A percentile compares a stretch with the other conserved stretches of the same genome.
Conservation (phyloP, 92 coral and sea anemone genomes). For the Siderastrea radians region DNA sequence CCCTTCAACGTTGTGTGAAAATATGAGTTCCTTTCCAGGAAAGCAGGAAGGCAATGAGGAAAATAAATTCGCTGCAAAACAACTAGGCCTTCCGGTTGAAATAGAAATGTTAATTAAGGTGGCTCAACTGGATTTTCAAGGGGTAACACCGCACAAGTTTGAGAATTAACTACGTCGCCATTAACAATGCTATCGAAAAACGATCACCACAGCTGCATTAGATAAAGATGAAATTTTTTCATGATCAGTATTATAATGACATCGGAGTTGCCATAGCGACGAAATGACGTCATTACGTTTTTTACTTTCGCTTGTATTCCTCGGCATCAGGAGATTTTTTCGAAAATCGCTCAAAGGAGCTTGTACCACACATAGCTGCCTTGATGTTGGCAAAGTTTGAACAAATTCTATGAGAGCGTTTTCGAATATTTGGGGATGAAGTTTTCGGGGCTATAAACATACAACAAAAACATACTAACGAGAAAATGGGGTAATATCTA, state of each 20-base stretch:
- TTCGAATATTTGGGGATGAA: slow-evolving; percentile 9
- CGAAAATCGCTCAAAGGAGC: slow-evolving; percentile 8
- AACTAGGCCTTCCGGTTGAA: too few relatives aligned
- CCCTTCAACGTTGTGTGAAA: too few relatives aligned
- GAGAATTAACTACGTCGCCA: slow-evolving; percentile 2
- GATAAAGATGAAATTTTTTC: slow-evolving; percentile 5
- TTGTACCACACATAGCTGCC: not conserved
- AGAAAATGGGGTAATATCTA: not conserved
- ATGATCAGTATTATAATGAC: slow-evolving; percentile 4
- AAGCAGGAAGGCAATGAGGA: too few relatives aligned
- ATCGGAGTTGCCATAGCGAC: slow-evolving; percentile 24
- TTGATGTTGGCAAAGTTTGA: not conserved
- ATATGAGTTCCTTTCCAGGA: too few relatives aligned
- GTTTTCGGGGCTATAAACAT: not conserved
- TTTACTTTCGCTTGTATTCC: not conserved
- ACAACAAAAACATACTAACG: not conserved
- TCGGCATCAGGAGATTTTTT: not conserved
- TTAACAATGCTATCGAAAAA: slow-evolving; percentile 1
- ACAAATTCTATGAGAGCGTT: not conserved
- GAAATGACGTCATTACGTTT: slow-evolving; percentile 6
- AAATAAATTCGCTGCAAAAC: too few relatives aligned
- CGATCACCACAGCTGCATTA: slow-evolving; percentile 1
- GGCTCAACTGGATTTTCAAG: not conserved
- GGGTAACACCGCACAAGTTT: slow-evolving; percentile 12
- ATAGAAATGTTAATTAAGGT: not conserved